Evolutionary conservation across 2,888 invertebrate genomes (phyloP), one percentile per base, ranked within the genome.

Genomic region (Rhagium mordax): DNA sequence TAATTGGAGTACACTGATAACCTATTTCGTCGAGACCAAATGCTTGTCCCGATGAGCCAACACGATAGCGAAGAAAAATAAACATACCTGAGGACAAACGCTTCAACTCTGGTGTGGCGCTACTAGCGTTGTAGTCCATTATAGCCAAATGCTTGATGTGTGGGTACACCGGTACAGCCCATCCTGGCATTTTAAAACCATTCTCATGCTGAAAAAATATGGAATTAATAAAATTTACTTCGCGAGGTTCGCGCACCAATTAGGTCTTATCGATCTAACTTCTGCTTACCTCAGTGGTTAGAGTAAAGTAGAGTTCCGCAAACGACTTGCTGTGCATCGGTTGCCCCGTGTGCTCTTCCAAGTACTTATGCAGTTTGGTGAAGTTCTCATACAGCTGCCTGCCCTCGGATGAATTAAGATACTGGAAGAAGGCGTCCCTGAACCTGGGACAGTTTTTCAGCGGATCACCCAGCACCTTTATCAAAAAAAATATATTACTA

Each of bases 91-190:
- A 78, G 20, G 74, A 72, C 16, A 76, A 73, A 66, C 77, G 77
- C 53, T 77, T 79, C 53, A 83, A 33, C 18, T 78, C 69, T 16
- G 72, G 24, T 13, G 77, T 85, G 81, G 74, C 83, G 81, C 82
- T 84, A 85, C 64, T 85, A 76, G 53, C 88, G 81, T 66, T 86
- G 69, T 89, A 88, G 10, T 87, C 85, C 8, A 87, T 78, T 27
- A 84, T 75, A 0, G 86, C 81, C 33, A 83, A 84, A 4, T 84
- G 84, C 18, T 85, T 81, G 10, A 89, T 85, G 66, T 84, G 67
- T 3, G 86, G 86, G 73, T 85, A 87, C 29, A 89, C 82, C n/a
- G 80, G 77, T 2, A 80, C 71, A 0, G 88, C 85, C 90, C 89
- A 90, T 13, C 82, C 75, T 0, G 89, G 89, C 20, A 89, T 78